phyloP scores from a whole-genome alignment of 2,888 invertebrate genomes.

The Podotricha telesiphe region DNA sequence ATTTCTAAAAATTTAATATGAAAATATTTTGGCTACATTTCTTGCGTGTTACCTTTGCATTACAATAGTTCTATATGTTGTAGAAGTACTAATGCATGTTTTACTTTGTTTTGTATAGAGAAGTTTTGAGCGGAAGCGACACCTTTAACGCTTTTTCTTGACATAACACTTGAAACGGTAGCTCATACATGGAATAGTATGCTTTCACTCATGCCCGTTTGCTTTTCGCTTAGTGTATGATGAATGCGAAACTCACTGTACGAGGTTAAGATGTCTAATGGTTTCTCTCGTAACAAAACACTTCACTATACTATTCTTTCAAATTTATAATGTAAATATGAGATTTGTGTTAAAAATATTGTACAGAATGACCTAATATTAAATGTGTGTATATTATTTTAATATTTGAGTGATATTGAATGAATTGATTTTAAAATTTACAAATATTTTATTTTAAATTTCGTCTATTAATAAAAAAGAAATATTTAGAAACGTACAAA shows the following conservation, averaged over 20 bases:
- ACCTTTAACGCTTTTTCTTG: constrained; percentile 37
- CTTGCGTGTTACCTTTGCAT: background rate
- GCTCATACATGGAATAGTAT: constrained; percentile 28
- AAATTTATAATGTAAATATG: background rate
- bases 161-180: constrained; percentile 34
- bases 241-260: constrained; percentile 34
- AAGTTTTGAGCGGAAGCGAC: constrained; percentile 1
- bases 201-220: constrained; percentile 31
- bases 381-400: background rate
- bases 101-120: constrained; percentile 11
- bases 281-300: constrained; percentile 29
- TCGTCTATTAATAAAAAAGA: no score
- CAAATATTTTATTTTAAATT: no score
- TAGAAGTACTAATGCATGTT: background rate
- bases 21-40: no score
- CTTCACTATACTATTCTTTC: background rate
- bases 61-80: background rate
- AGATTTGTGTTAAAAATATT: background rate
- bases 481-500: no score
- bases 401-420: no score
- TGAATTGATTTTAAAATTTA: no score
- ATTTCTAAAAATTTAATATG: no score
- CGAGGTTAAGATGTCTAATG: constrained; percentile 45
- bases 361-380: background rate
- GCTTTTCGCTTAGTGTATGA: constrained; percentile 35